These are phyloP conservation scores for Herpetotheres cachinnans DNA, from an alignment of 2,113 vertebrate genomes.

Conservation along the genomic window DNA sequence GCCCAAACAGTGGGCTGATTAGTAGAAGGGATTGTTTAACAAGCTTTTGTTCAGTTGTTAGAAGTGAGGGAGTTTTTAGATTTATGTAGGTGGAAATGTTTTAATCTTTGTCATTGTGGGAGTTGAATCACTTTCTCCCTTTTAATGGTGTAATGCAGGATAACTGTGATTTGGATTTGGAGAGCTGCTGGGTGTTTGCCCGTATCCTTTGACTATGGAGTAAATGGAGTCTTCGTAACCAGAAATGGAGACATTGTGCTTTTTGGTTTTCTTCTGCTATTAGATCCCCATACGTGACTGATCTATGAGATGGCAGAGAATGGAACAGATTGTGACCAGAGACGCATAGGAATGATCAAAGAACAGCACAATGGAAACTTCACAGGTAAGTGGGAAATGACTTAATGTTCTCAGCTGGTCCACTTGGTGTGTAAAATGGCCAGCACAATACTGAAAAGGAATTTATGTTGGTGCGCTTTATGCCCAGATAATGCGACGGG, in stretches of 20 bases:
- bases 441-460: neutral
- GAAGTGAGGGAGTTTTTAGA: neutral
- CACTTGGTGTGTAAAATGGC: neutral
- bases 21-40: neutral
- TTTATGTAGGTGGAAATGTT: constrained; percentile 26
- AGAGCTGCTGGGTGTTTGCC: neutral
- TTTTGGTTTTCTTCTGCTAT: neutral
- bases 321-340: constrained; percentile 90
- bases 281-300: constrained; percentile 65
- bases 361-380: constrained; percentile 91
- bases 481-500: neutral
- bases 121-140: neutral
- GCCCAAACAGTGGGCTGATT: constrained; percentile 6
- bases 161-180: neutral
- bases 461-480: neutral
- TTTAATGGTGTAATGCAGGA: neutral
- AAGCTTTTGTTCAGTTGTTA: neutral
- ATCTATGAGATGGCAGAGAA: constrained; percentile 93
- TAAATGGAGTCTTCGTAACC: neutral
- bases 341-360: constrained; percentile 82
- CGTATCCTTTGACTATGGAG: neutral
- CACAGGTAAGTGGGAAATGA: constrained; percentile 76
- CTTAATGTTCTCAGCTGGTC: neutral
- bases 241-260: neutral
- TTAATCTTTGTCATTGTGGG: neutral